Conservation (phyloP, 2,113 vertebrate species). For the Arizona elegans region DNA sequence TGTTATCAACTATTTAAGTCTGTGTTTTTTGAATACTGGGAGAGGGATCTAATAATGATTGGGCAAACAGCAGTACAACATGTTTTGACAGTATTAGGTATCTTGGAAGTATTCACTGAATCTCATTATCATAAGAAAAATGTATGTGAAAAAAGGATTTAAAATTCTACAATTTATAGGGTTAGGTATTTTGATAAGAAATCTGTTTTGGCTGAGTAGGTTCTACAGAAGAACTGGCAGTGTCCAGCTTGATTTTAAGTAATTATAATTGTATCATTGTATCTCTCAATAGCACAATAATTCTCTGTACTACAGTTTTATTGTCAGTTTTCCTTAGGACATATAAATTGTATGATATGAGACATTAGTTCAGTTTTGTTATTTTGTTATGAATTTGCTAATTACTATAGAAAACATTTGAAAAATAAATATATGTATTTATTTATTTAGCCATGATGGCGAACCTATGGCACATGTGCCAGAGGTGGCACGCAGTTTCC, state of each 20-base stretch:
- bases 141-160: not conserved
- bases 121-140: not conserved
- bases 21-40: not conserved
- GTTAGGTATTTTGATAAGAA: not conserved
- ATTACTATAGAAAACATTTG: not conserved
- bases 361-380: not conserved
- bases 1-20: not conserved
- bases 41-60: not conserved
- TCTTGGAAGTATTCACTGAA: not conserved
- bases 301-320: not conserved
- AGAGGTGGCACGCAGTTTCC: too few species aligned
- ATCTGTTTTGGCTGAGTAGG: not conserved
- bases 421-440: not conserved
- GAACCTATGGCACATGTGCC: too few species aligned
- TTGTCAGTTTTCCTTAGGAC: not conserved
- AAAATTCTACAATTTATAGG: not conserved
- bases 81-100: not conserved
- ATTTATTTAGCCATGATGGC: not conserved
- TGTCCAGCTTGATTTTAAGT: not conserved
- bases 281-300: not conserved
- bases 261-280: not conserved
- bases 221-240: not conserved
- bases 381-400: not conserved
- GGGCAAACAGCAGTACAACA: not conserved
- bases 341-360: not conserved